Conservation (phyloP, 64 coral and sea anemone genomes). For the Exaiptasia diaphana region DNA sequence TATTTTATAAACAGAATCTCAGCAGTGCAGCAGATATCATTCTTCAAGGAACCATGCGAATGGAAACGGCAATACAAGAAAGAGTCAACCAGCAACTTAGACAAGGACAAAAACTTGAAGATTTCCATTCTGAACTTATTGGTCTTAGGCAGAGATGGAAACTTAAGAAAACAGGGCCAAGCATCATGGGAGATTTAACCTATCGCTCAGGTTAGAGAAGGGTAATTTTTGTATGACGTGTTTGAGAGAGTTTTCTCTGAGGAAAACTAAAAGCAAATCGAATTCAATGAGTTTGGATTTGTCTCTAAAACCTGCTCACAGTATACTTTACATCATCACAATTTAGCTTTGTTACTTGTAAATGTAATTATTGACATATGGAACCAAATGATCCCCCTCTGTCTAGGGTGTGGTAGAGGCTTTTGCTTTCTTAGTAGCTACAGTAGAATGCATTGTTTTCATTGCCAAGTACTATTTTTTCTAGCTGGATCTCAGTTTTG, state of each 20-base stretch:
- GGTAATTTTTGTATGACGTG: not conserved
- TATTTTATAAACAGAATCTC: too few relatives aligned
- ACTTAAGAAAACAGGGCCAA: conserved; percentile 75
- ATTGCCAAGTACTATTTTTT: too few relatives aligned
- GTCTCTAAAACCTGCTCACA: too few relatives aligned
- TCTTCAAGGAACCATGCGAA: conserved; percentile 52
- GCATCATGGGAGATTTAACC: conserved; percentile 86
- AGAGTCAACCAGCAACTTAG: conserved; percentile 28
- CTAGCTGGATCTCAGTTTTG: conserved; percentile 92
- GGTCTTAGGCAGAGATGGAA: conserved; percentile 80
- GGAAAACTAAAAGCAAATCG: not conserved
- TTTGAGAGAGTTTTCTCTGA: not conserved
- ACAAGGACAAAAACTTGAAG: conserved; percentile 33
- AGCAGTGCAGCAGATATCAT: conserved; percentile 72
- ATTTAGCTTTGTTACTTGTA: too few relatives aligned
- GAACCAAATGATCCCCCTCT: too few relatives aligned
- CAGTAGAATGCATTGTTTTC: too few relatives aligned
- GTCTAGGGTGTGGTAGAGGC: too few relatives aligned
- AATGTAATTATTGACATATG: too few relatives aligned
- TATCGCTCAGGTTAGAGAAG: conserved; percentile 81
- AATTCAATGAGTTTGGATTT: too few relatives aligned
- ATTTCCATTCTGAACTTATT: conserved; percentile 94
- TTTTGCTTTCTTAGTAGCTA: too few relatives aligned
- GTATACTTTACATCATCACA: too few relatives aligned
- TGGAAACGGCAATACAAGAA: conserved; percentile 80